phyloP scores from a whole-genome alignment of 2,797 vertebrate genomes.

The Protonibea diacanthus region DNA sequence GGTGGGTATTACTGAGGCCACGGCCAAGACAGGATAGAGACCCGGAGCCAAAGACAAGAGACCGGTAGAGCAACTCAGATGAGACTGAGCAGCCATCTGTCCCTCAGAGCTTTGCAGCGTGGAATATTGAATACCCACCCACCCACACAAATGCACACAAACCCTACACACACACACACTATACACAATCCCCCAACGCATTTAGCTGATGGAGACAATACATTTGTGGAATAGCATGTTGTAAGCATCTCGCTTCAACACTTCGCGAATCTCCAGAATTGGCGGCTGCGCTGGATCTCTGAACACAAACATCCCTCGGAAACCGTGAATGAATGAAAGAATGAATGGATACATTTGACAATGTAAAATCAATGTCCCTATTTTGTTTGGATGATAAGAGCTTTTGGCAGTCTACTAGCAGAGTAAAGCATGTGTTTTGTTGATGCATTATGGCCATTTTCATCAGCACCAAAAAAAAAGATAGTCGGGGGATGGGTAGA shows the following conservation, averaged over 20 bases:
- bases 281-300: neutral
- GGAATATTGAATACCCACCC: constrained; percentile 43
- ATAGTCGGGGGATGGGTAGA: constrained; percentile 5
- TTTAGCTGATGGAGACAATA: constrained; percentile 36
- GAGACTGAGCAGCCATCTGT: constrained; percentile 82
- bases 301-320: neutral
- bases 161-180: neutral
- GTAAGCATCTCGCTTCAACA: constrained; percentile 1
- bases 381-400: neutral
- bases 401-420: neutral
- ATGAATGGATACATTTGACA: constrained; percentile 2
- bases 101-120: constrained; percentile 63
- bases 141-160: constrained; percentile 41
- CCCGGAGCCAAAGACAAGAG: constrained; percentile 71
- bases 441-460: constrained; percentile 22
- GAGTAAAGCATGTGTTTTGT: constrained; percentile 21
- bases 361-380: neutral
- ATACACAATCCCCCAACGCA: constrained; percentile 25
- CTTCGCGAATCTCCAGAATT: constrained; percentile 10
- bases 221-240: constrained; percentile 28
- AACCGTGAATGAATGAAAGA: constrained; percentile 23
- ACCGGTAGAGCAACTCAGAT: constrained; percentile 59
- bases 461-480: constrained; percentile 9
- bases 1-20: constrained; percentile 49
- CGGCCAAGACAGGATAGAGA: constrained; percentile 80